Base-by-base conservation (phyloP, 2,888 invertebrate genomes). In the Eurytoma californica region DNA sequence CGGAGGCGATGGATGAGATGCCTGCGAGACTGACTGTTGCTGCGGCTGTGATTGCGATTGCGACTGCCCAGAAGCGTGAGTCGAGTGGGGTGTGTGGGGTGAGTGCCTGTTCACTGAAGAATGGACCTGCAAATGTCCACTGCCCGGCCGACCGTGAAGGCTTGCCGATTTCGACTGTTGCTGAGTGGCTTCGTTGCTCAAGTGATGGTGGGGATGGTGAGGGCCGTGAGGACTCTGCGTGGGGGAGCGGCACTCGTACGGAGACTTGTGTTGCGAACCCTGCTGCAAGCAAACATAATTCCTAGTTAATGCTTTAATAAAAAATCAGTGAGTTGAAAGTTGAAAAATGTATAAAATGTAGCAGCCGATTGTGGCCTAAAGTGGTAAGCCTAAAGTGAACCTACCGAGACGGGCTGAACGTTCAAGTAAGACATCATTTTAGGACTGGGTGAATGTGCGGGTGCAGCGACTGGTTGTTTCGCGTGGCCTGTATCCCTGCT, bases 391-490 rank as follows among this genome's bases (percentile, higher is more conserved):
- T 39, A 9, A 39, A 9, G 7, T 9, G 39, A 30, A 18, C 76
- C 30, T 57, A 81, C 81, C 72, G 79, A 3, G 3, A 82, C 79
- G 13, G 86, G 84, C 72, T 89, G 89, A 57, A 90, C 88, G 83
- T 87, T 89, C 82, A 89, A 70, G 83, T 90, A 90, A 70, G 89
- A 84, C 87, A 90, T 89, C 84, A 90, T 87, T 82, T 89, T 90
- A 75, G 89, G 89, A 78, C 89, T 89, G 28, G 90, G 86, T 65
- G 90, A 89, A 82, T 90, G 90, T 2, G 88, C 87, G 60, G 87
- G 87, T 28, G 92, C 91, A 82, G 92, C 85, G 83, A 92, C 85
- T 82, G 92, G 85, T 82, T 92, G 87, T 88, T 92, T 86, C 86
- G 92, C 88, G 76, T 93, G 78, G 75, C 78, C 72, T 39, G 39